phyloP scores from a whole-genome alignment of 1,140 invertebrate species.

The Scaptomyza montana region DNA sequence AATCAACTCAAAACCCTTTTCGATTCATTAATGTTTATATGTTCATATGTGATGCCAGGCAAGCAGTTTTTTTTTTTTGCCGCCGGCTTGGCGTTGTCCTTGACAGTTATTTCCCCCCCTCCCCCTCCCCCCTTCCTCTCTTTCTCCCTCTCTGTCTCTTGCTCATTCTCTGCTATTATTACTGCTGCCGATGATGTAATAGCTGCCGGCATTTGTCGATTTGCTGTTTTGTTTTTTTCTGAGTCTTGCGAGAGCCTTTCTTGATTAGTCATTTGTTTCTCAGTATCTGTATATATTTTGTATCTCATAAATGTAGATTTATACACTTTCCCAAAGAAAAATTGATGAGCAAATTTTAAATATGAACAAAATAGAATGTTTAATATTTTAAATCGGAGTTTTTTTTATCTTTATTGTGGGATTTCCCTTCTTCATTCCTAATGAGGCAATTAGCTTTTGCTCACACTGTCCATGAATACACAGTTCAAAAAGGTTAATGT shows the following conservation, averaged over 20 bases:
- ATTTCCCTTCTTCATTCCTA: no score
- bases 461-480: neutral
- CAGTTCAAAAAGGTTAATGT: slow-evolving; percentile 39
- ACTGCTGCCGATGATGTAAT: slow-evolving; percentile 39
- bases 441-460: slow-evolving; percentile 1
- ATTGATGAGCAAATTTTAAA: no score
- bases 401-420: no score
- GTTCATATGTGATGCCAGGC: slow-evolving; percentile 3
- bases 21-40: slow-evolving; percentile 18
- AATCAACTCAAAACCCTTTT: slow-evolving; percentile 19
- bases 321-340: no score
- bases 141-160: neutral
- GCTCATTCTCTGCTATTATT: slow-evolving; percentile 9
- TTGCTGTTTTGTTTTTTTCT: slow-evolving; percentile 9
- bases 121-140: neutral
- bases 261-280: slow-evolving; percentile 43
- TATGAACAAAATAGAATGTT: no score
- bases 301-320: no score
- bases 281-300: slow-evolving; percentile 8
- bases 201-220: slow-evolving; percentile 25
- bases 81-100: slow-evolving; percentile 57
- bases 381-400: no score
- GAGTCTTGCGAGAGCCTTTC: slow-evolving; percentile 9
- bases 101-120: slow-evolving; percentile 17
- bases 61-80: no score